phyloP scores from a whole-genome alignment of 1,140 invertebrate genomes.

The Nomia melanderi region DNA sequence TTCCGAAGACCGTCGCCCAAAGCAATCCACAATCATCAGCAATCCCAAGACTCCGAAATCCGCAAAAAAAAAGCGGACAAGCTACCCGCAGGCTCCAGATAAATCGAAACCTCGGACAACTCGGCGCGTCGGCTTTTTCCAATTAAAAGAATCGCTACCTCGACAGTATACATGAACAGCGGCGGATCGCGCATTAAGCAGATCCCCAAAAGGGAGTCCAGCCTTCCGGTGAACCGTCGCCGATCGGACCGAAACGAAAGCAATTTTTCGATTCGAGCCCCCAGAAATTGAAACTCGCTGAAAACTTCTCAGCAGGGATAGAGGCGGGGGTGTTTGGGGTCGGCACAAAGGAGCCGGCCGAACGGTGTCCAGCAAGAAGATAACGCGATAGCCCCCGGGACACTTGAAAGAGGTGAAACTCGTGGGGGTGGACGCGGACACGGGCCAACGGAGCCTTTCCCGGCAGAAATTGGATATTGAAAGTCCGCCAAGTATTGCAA shows the following conservation, averaged over 20 bases:
- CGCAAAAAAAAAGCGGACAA: no score
- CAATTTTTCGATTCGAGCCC: slow-evolving; percentile 14
- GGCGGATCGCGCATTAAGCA: not conserved
- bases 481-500: slow-evolving; percentile 64
- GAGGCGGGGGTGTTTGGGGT: not conserved
- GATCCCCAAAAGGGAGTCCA: not conserved
- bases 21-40: no score
- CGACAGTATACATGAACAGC: not conserved
- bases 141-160: slow-evolving; percentile 3
- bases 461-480: slow-evolving; percentile 60
- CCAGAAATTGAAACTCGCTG: slow-evolving; percentile 14
- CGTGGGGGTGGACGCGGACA: not conserved
- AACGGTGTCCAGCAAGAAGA: slow-evolving; percentile 25
- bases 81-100: not conserved
- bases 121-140: not conserved
- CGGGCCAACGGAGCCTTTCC: not conserved
- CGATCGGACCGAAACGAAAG: not conserved
- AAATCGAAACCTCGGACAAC: not conserved
- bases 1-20: no score
- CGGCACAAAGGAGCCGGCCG: not conserved
- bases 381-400: slow-evolving; percentile 4
- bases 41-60: no score
- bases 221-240: not conserved
- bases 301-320: not conserved
- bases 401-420: slow-evolving; percentile 16